phyloP scores from a whole-genome alignment of 2,797 vertebrate species.

The Rhynchonycteris naso region DNA sequence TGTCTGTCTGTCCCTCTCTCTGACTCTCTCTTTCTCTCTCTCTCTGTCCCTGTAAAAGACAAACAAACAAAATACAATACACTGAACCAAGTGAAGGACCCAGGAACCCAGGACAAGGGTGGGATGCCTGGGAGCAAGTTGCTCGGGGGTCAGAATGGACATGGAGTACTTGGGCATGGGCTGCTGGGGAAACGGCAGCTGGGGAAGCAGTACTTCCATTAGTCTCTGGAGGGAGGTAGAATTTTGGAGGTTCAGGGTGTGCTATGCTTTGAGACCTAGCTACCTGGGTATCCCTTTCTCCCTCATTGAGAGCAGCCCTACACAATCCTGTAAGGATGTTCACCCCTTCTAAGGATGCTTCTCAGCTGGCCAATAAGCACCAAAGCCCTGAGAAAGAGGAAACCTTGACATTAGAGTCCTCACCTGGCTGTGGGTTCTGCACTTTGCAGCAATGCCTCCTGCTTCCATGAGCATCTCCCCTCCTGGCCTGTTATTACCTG shows the following conservation, averaged over 20 bases:
- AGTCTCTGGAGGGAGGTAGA: not conserved
- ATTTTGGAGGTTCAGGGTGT: not conserved
- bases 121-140: not conserved
- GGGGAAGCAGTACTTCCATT: too few relatives aligned
- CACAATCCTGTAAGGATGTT: not conserved
- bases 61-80: too few relatives aligned
- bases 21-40: too few relatives aligned
- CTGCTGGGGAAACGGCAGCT: not conserved
- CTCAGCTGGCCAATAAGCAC: not conserved
- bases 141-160: not conserved
- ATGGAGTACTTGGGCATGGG: fast-evolving
- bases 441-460: not conserved
- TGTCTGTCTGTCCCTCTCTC: too few relatives aligned
- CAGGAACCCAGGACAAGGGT: not conserved
- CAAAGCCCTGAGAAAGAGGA: not conserved
- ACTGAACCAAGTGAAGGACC: not conserved
- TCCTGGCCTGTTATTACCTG: not conserved
- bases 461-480: not conserved
- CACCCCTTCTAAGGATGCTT: not conserved
- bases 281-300: not conserved
- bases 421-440: not conserved
- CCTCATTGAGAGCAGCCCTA: not conserved
- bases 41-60: too few relatives aligned
- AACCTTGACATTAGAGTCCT: not conserved
- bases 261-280: not conserved